Base-by-base conservation (phyloP, 2,888 invertebrate genomes). In the Drosophila quasianomalipes region DNA sequence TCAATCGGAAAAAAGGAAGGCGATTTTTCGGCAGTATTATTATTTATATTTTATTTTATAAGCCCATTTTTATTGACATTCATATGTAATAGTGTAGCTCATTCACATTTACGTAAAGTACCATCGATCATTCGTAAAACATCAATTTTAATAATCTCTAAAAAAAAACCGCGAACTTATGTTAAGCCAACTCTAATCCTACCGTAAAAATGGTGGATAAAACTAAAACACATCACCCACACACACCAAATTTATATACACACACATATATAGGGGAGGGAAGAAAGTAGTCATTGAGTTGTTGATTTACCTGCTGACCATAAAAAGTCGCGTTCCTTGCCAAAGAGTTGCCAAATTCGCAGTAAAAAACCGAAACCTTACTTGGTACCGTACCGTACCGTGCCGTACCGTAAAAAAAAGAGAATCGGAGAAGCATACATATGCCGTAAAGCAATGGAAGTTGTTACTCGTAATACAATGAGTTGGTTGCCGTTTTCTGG, bases 191-290 rank as follows among this genome's bases (percentile, higher is more conserved):
- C 57, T 67, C 72, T 86, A 89, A 86, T 90, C 90, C 89, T 89
- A 78, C 89, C 89, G 77, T 83, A 86, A 86, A 90, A 86, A 86
- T 86, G 76, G 81, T 85, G 90, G 86, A 90, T 85, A 76, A 79
- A 76, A 85, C 83, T 83, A 83, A 83, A 78, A 82, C 60, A 62
- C 57, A 53, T 26, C 51, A 52, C 14, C 28, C 66, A 41, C 55
- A 37, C 28, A 22, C 44, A 44, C 58, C 10, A 35, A 22, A 16
- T 52, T 30, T 39, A 47, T 16, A 73, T 31, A 49, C 57, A 64
- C 59, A 47, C 66, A 49, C 35, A 31, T 2, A 35, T 37, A 57
- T 22, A 33, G 22, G 35, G 26, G n/a, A 49, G n/a, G 31, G 37
- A 44, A 57, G 54, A 63, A 28, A 22, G 60, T 26, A 53, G 44